These are phyloP conservation scores for Gavialis gangeticus DNA, from an alignment of 2,113 vertebrate genomes.

Conservation along the genomic window DNA sequence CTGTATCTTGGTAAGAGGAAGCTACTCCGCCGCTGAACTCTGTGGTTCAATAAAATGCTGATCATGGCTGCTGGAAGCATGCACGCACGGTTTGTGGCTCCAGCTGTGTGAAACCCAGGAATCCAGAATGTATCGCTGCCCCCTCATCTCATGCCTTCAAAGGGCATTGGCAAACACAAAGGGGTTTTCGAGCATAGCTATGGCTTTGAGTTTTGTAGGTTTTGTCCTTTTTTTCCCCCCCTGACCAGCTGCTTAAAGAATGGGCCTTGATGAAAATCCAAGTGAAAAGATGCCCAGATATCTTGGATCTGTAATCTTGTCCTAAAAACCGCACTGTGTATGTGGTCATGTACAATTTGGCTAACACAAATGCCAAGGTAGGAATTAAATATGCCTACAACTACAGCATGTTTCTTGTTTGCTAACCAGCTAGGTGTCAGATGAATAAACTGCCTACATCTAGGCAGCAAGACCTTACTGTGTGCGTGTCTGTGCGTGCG, in stretches of 20 bases:
- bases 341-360: slow-evolving; percentile 70
- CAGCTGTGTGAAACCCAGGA: slow-evolving; percentile 9
- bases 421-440: neutral
- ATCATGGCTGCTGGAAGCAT: neutral
- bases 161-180: neutral
- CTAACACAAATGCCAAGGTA: slow-evolving; percentile 66
- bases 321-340: slow-evolving; percentile 43
- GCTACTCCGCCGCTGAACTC: neutral
- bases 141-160: neutral
- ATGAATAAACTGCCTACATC: neutral
- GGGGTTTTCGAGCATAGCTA: neutral
- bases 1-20: neutral
- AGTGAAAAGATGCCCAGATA: slow-evolving; percentile 38
- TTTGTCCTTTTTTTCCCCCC: neutral
- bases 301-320: slow-evolving; percentile 46
- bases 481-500: no score
- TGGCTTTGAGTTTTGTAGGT: no score
- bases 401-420: slow-evolving; percentile 7
- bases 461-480: neutral
- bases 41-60: neutral
- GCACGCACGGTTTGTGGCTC: slow-evolving; percentile 1
- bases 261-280: neutral
- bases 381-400: slow-evolving; percentile 59
- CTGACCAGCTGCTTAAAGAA: neutral
- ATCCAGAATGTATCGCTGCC: neutral